Base-by-base conservation (phyloP, 2,888 invertebrate genomes). In the Shargacucullia verbasci region DNA sequence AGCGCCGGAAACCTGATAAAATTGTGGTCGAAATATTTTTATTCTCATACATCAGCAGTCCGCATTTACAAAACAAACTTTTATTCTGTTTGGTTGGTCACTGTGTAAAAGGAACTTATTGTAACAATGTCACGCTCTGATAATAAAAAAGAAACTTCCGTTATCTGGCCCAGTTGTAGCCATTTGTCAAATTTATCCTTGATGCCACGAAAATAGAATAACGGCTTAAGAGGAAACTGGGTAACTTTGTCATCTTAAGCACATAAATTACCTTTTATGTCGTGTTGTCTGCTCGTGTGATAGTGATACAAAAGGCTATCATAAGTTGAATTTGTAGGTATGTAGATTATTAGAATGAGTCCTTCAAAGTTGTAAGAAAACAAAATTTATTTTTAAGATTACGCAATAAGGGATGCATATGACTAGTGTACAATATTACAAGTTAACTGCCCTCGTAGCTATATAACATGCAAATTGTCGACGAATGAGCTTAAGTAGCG, bases 161-260 rank as follows among this genome's bases (percentile, higher is more conserved):
- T 14, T 71, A 66, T 70, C 40, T 46, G 31, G 2, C 25, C 10
- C 56, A 71, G 20, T 70, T 66, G 31, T 47, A 25, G 33, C 49
- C 46, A 66, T 70, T 70, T 70, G 50, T 70, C 67, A 70, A 70
- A 67, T 66, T 53, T 71, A 43, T 54, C 61, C 44, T 61, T 38
- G 33, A 38, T 43, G 37, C 12, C 9, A 12, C 35, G 37, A 44
- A 56, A 56, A 53, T 59, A 59, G 52, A 58, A 62, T 56, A 70
- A 61, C 45, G 58, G 43, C 43, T 33, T 49, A 33, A 13, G 38
- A 33, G 44, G 31, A 39, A 54, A 35, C 34, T 50, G 29, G 35
- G 38, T 39, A 39, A 49, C 35, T 40, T 47, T 37, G 53, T 43
- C 35, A 27, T 39, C 33, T 39, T 1, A 25, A 35, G 8, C n/a